phyloP scores from a whole-genome alignment of 1,140 invertebrate genomes.

The Ectropis grisescens region DNA sequence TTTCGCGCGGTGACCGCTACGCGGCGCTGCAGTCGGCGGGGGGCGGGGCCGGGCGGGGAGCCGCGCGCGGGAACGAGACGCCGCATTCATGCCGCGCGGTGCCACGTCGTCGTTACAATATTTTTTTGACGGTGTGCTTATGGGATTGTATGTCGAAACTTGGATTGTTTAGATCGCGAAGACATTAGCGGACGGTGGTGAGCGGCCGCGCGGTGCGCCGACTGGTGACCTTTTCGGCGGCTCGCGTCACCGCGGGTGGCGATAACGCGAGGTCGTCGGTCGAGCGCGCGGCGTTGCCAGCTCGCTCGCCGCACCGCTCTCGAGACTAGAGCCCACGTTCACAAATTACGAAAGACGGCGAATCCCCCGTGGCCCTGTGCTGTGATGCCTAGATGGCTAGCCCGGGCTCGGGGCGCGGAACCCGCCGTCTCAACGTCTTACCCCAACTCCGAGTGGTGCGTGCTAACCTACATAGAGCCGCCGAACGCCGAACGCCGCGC shows the following conservation, averaged over 20 bases:
- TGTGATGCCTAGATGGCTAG: constrained; percentile 24
- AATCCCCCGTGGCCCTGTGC: constrained; percentile 36
- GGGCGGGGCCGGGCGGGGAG: constrained; percentile 42
- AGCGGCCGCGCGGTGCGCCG: constrained; percentile 18
- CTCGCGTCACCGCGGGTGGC: constrained; percentile 47
- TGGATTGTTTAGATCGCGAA: constrained; percentile 43
- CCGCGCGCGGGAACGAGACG: constrained; percentile 32
- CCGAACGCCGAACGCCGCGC: too few species aligned
- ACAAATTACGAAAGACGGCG: constrained; percentile 51
- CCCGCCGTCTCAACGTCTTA: too few species aligned
- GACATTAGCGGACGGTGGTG: constrained; percentile 31
- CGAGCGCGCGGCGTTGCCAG: constrained; percentile 53
- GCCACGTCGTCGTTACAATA: constrained; percentile 47
- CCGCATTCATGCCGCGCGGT: constrained; percentile 22
- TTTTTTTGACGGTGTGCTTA: constrained; percentile 47
- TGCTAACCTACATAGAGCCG: too few species aligned
- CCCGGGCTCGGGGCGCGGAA: background rate
- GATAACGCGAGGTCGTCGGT: constrained; percentile 60
- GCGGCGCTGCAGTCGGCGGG: constrained; percentile 41
- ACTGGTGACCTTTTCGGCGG: constrained; percentile 49
- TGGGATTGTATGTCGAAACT: constrained; percentile 39
- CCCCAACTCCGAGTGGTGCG: too few species aligned
- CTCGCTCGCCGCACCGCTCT: constrained; percentile 35
- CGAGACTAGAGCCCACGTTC: constrained; percentile 40
- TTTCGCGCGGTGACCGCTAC: constrained; percentile 48